These are phyloP conservation scores for Morelia viridis DNA, from an alignment of 2,797 vertebrate genomes.

Conservation along the genomic window DNA sequence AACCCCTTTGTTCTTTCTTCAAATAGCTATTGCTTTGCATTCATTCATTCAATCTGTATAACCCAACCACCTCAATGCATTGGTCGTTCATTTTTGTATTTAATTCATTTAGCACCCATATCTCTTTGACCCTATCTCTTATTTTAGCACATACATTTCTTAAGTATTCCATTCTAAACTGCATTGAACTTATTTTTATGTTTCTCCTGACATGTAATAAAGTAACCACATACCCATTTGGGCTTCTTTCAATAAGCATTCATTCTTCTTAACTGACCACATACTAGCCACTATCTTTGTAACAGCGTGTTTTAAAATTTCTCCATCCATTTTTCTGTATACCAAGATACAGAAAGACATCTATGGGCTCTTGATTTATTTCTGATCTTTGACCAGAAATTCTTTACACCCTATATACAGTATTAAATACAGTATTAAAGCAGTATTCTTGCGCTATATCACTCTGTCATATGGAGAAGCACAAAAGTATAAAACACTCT, in stretches of 20 bases:
- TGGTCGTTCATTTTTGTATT: not conserved
- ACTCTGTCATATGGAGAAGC: not conserved
- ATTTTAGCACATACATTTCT: not conserved
- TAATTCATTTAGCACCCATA: not conserved
- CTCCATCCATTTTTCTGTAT: not conserved
- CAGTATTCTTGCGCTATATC: not conserved
- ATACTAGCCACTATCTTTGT: not conserved
- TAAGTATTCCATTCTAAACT: not conserved
- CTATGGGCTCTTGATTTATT: not conserved
- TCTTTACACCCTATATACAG: not conserved
- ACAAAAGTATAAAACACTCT: not conserved
- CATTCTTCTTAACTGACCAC: not conserved
- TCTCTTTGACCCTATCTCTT: not conserved
- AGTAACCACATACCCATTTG: not conserved
- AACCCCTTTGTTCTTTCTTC: not conserved
- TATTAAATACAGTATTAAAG: not conserved
- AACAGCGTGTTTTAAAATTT: not conserved
- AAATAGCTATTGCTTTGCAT: not conserved
- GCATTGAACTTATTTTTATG: not conserved
- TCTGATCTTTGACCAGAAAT: not conserved
- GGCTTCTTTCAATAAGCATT: too few species aligned
- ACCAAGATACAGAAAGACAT: not conserved
- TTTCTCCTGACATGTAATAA: not conserved
- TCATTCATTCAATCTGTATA: not conserved
- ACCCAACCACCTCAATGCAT: not conserved